Evolutionary conservation across 2,113 vertebrate genomes (phyloP).

Genomic region (Odocoileus hemionus): DNA sequence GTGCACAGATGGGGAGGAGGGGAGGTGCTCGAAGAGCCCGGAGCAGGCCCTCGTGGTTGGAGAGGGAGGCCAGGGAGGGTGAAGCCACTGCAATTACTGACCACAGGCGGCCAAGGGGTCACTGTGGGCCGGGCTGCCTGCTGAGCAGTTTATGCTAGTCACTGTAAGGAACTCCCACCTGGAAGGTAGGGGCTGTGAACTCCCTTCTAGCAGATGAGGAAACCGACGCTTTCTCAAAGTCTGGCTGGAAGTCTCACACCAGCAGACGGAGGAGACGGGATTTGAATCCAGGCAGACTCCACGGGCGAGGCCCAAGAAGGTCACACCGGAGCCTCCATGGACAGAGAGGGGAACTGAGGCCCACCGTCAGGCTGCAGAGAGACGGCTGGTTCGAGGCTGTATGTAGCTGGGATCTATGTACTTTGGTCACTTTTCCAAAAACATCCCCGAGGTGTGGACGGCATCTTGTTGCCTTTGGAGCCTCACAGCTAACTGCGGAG

Average conservation of each 20-base stretch:
- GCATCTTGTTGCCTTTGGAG: background rate
- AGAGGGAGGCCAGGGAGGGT: background rate
- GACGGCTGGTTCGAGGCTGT: rapidly evolving
- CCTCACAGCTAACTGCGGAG: background rate
- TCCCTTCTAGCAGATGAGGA: background rate
- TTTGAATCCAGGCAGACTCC: background rate
- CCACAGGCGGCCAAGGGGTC: rapidly evolving
- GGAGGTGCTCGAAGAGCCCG: rapidly evolving
- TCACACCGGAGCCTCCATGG: background rate
- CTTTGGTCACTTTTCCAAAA: background rate
- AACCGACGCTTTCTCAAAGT: background rate
- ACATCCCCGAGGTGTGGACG: background rate
- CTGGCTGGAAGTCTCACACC: background rate
- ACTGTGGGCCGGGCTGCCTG: rapidly evolving
- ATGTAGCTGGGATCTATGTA: rapidly evolving
- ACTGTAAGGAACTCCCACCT: rapidly evolving
- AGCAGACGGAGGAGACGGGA: background rate
- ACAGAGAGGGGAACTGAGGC: background rate
- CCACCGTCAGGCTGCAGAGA: background rate
- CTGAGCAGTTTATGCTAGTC: rapidly evolving
- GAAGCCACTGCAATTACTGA: background rate
- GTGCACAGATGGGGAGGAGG: background rate
- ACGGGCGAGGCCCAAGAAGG: background rate
- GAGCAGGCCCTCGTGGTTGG: background rate
- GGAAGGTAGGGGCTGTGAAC: rapidly evolving